A percentile compares a stretch with the other conserved stretches of the same genome.
phyloP scores from a whole-genome alignment of 2,888 invertebrate genomes.

The Heliconius sara region DNA sequence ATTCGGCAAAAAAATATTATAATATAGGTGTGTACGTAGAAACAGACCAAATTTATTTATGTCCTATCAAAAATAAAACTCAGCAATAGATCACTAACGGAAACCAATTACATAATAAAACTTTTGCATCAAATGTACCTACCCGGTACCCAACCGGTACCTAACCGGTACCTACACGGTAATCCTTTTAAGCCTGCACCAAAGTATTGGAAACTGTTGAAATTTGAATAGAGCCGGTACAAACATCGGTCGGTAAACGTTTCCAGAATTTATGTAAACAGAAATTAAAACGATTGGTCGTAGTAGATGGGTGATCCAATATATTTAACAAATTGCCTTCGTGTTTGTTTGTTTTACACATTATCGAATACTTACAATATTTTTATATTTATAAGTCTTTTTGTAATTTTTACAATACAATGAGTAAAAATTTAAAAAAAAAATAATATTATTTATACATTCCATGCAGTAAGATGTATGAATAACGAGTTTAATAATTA shows the following conservation, averaged over 20 bases:
- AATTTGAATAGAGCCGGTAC: slow-evolving; percentile 26
- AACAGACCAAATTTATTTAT: not conserved
- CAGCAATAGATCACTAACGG: not conserved
- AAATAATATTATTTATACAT: not conserved
- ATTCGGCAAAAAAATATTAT: too few relatives aligned
- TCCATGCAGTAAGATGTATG: not conserved
- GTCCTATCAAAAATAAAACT: not conserved
- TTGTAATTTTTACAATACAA: too few relatives aligned
- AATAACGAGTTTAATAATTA: slow-evolving; percentile 20
- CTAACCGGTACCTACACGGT: slow-evolving; percentile 17
- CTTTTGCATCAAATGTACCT: slow-evolving; percentile 23
- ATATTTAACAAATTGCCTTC: slow-evolving; percentile 4
- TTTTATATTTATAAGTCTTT: too few relatives aligned
- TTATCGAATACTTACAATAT: too few relatives aligned
- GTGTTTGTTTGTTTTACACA: not conserved
- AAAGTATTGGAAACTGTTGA: slow-evolving; percentile 30
- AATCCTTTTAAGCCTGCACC: slow-evolving; percentile 27
- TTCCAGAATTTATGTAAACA: slow-evolving; percentile 32
- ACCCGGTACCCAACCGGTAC: not conserved
- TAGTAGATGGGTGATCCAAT: slow-evolving; percentile 11
- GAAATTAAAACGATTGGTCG: slow-evolving; percentile 20
- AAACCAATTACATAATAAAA: slow-evolving; percentile 20
- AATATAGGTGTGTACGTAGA: too few relatives aligned
- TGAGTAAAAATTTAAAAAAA: too few relatives aligned
- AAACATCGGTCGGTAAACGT: slow-evolving; percentile 25